Conservation (phyloP, 2,888 invertebrate genomes). For the Norana najaformis region DNA sequence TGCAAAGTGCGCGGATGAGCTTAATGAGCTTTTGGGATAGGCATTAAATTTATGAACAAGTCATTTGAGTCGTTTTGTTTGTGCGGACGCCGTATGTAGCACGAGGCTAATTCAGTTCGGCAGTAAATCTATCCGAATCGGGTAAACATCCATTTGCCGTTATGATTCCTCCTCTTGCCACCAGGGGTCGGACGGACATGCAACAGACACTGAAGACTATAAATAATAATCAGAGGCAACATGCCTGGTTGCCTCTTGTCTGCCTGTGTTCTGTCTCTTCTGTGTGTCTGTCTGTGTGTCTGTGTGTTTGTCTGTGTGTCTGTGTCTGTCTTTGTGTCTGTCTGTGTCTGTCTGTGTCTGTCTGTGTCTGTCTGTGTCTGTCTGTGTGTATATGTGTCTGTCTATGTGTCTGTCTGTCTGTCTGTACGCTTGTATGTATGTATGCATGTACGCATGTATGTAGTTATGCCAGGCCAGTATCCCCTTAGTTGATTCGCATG, state of each 20-base stretch:
- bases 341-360: too few relatives aligned
- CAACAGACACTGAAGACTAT: background rate
- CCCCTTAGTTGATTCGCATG: too few relatives aligned
- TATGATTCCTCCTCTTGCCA: background rate
- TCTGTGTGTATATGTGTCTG: background rate
- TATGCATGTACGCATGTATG: too few relatives aligned
- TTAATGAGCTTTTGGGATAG: background rate
- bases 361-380: too few relatives aligned
- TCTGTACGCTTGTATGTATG: too few relatives aligned
- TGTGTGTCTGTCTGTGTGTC: too few relatives aligned
- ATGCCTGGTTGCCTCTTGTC: too few relatives aligned
- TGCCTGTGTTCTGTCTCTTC: too few relatives aligned
- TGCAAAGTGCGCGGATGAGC: background rate
- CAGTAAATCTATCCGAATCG: background rate
- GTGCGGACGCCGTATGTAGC: background rate
- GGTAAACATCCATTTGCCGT: background rate
- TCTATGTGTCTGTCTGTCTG: too few relatives aligned
- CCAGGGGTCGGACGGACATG: background rate
- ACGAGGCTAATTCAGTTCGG: background rate
- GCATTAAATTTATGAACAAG: background rate
- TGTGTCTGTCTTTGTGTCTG: too few relatives aligned
- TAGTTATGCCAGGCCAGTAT: background rate
- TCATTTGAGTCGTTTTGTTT: background rate
- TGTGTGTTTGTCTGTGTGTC: too few relatives aligned
- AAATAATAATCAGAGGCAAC: too few relatives aligned